Base-by-base conservation (phyloP, 2,888 invertebrate species). In the Andrena minutula region DNA sequence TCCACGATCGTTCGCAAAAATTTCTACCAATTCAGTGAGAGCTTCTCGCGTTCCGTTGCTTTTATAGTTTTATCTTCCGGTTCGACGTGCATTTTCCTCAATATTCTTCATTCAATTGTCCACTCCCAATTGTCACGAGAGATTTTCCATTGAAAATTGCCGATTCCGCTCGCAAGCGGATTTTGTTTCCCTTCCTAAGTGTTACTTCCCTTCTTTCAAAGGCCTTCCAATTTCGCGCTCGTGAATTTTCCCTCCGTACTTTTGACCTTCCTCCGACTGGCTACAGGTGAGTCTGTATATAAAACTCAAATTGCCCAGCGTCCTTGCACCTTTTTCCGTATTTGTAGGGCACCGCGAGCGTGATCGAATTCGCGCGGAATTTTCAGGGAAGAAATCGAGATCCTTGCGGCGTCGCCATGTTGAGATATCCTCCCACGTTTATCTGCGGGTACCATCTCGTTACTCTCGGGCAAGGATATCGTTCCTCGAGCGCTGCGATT, bases 301-400 rank as follows among this genome's bases (percentile, higher is more conserved):
- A 35, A 68, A 32, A 53, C 71, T 63, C 75, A 63, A 53, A 75
- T 63, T 63, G 51, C 47, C 2, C 26, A 12, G 26, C 58, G n/a
- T 2, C 20, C 1, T 49, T 5, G 53, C 53, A 10, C 47, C 30
- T 1, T 41, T 4, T 41, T 47, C 10, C 23, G 75, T 51, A 35
- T 68, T 26, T 20, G 51, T 26, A 41, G 53, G 28, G 28, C 7
- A 10, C n/a, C 16, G 23, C 12, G 53, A 53, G 56, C 53, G 41
- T 53, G 78, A 75, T 75, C 66, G 56, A 56, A 56, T 28, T 30
- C 5, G 66, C 20, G 41, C 35, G 20, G 49, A 58, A 20, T 35
- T 6, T 77, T 35, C 49, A 65, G 41, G 47, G 28, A n/a, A 51
- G 51, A 20, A 61, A 68, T 32, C 53, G 28, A 41, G 61, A 41